phyloP scores from a whole-genome alignment of 2,888 invertebrate genomes.

The Spatulosminthurus flaviceps region DNA sequence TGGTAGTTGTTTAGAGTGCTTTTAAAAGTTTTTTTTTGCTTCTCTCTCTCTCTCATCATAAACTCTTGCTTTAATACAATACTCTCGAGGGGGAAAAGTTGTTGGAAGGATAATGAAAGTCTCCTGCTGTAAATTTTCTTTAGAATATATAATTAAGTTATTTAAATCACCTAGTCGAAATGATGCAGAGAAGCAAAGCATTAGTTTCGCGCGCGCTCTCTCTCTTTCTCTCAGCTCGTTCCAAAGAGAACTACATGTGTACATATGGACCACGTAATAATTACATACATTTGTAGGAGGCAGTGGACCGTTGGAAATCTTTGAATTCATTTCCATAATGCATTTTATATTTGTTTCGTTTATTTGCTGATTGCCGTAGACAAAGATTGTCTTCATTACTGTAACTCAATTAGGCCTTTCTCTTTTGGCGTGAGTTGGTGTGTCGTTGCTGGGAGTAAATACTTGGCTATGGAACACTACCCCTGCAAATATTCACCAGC shows the following conservation, averaged over 20 bases:
- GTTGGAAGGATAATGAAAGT: conserved; percentile 13
- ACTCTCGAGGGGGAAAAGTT: conserved; percentile 15
- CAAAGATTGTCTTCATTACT: conserved; percentile 28
- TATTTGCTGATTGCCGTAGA: conserved; percentile 30
- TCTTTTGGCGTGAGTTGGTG: neutral
- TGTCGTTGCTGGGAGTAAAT: neutral
- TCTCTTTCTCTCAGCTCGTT: too few relatives aligned
- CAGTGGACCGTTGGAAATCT: conserved; percentile 13
- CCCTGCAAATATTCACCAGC: neutral
- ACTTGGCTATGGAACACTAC: neutral
- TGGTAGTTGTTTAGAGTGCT: neutral
- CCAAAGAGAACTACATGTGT: too few relatives aligned
- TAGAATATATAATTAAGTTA: conserved; percentile 28
- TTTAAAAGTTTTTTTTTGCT: neutral
- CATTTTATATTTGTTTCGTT: conserved; percentile 27
- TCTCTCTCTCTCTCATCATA: neutral
- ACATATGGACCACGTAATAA: neutral
- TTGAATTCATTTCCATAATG: conserved; percentile 34
- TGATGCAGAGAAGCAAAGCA: neutral
- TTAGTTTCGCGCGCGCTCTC: too few relatives aligned
- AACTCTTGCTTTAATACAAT: neutral
- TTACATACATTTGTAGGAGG: neutral
- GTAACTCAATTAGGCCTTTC: conserved; percentile 23
- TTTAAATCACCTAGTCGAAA: conserved; percentile 10
- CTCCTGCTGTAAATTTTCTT: conserved; percentile 21